These are phyloP conservation scores for Condylura cristata DNA, from an alignment of 2,113 vertebrate species.

Conservation along the genomic window DNA sequence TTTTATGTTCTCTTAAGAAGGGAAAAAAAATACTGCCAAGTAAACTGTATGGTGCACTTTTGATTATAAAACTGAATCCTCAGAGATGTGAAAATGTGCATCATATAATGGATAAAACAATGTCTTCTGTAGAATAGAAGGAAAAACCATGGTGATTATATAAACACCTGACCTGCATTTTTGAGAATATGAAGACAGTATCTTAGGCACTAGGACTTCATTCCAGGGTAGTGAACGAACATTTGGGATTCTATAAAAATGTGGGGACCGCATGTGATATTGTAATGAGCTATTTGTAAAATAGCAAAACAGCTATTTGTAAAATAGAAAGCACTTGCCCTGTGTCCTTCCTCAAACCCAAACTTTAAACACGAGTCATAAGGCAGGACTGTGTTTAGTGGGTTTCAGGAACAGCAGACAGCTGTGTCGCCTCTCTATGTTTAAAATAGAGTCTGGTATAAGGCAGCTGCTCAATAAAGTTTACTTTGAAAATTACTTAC, in stretches of 20 bases:
- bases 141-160: background rate
- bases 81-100: background rate
- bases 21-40: background rate
- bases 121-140: background rate
- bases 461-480: background rate
- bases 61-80: background rate
- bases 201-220: no score
- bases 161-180: background rate
- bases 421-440: no score
- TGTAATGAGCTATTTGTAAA: no score
- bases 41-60: background rate
- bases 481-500: background rate
- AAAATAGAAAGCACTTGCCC: background rate
- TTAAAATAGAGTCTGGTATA: background rate
- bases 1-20: background rate
- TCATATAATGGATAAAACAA: background rate
- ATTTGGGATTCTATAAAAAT: no score
- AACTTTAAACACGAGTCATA: background rate
- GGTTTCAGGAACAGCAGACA: background rate
- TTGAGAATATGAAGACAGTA: no score
- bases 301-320: no score
- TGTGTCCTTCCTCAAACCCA: background rate
- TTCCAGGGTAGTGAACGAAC: background rate
- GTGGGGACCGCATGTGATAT: accelerated
- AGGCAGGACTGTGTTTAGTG: background rate